Conservation (phyloP, 2,888 invertebrate species). For the Nomada fabriciana region DNA sequence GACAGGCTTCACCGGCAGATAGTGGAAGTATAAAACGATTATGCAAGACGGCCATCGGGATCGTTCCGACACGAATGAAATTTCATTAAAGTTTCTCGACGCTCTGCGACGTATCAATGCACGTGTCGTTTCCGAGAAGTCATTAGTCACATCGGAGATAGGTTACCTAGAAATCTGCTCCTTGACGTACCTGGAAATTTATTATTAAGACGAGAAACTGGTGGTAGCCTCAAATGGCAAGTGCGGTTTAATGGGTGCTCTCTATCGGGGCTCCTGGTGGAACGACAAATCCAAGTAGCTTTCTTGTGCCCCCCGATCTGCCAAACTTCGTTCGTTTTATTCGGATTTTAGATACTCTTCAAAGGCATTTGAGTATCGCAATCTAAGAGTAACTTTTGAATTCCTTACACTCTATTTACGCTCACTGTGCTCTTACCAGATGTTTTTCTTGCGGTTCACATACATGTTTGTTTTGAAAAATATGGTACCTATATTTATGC, state of each 20-base stretch:
- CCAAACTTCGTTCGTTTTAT: background rate
- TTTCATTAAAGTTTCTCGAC: constrained; percentile 51
- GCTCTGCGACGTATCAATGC: constrained; percentile 27
- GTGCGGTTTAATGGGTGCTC: constrained; percentile 28
- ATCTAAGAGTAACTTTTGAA: background rate
- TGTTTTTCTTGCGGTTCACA: background rate
- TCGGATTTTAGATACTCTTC: background rate
- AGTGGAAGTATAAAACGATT: constrained; percentile 11
- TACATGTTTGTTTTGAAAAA: background rate
- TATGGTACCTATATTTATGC: too few species aligned
- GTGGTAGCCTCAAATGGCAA: constrained; percentile 1
- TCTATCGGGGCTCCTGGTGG: constrained; percentile 8
- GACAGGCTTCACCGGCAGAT: background rate
- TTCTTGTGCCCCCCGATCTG: background rate
- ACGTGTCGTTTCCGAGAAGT: constrained; percentile 13
- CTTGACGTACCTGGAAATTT: constrained; percentile 39
- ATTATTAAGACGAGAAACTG: constrained; percentile 35
- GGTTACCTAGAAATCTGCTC: constrained; percentile 9
- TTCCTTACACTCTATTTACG: background rate
- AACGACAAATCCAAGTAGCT: constrained; percentile 1
- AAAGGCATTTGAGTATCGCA: background rate
- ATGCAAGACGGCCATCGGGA: background rate
- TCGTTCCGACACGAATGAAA: constrained; percentile 30
- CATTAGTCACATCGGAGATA: constrained; percentile 36
- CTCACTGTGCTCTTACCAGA: background rate